Conservation (phyloP, 2,888 invertebrate species). For the Athrips mouffetella region DNA sequence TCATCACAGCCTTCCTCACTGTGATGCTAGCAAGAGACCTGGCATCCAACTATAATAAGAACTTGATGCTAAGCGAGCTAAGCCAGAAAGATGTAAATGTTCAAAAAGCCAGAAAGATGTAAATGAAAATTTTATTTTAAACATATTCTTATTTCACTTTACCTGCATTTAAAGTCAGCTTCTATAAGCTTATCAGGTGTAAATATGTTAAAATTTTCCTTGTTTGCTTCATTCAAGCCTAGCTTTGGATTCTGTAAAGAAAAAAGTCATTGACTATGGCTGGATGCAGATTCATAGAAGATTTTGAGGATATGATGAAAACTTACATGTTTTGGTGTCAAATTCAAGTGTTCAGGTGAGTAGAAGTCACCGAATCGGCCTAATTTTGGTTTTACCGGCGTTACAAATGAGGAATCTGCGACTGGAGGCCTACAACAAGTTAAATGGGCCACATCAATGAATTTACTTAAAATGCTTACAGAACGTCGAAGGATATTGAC, state of each 20-base stretch:
- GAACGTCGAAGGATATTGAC: neutral
- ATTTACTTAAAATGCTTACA: neutral
- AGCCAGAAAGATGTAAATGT: too few species aligned
- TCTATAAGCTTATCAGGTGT: conserved; percentile 53
- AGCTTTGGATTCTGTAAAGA: conserved; percentile 41
- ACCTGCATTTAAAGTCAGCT: conserved; percentile 61
- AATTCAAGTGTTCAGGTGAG: conserved; percentile 71
- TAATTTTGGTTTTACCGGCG: conserved; percentile 61
- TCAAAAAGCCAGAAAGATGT: too few species aligned
- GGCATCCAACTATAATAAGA: too few species aligned
- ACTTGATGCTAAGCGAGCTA: too few species aligned
- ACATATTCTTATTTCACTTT: too few species aligned
- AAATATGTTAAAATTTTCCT: conserved; percentile 49
- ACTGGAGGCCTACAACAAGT: conserved; percentile 31
- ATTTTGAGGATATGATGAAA: conserved; percentile 8
- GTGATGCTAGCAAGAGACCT: too few species aligned
- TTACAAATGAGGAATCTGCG: conserved; percentile 44
- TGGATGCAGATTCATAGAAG: neutral
- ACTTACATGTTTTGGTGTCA: conserved; percentile 67
- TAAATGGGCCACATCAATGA: neutral
- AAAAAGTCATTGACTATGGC: neutral
- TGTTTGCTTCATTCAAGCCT: conserved; percentile 37
- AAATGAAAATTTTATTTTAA: neutral
- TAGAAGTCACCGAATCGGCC: conserved; percentile 67
- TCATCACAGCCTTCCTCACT: too few species aligned